Evolutionary conservation across 2,888 invertebrate species (phyloP), one percentile per base, ranked within the genome.

Genomic region (Nomada ruficornis): DNA sequence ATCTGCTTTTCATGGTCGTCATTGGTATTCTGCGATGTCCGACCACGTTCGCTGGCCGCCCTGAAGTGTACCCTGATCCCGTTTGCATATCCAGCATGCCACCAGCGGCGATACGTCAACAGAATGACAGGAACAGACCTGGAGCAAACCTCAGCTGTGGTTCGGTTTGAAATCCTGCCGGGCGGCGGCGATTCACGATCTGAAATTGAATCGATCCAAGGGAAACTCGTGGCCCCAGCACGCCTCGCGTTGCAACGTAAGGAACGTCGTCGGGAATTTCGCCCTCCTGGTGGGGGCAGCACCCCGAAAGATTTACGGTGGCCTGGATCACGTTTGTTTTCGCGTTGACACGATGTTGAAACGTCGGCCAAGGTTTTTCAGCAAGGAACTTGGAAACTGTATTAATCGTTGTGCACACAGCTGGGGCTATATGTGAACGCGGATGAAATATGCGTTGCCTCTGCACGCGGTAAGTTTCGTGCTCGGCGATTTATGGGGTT

Each of bases 71-170:
- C 63, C 52, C 63, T 29, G 82, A 78, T 84, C 77, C 70, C 57
- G 84, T 89, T 90, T 86, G 88, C 85, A 85, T 89, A 84, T 68
- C 54, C 75, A 72, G 83, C 81, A 60, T 86, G 78, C 82, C 62
- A 65, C 80, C 80, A 52, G 15, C 68, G 70, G 57, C 81, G 82
- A 83, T 86, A 75, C 85, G 88, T 88, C 89, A 84, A 86, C 88
- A 82, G 83, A 70, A 82, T 77, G 80, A 68, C 74, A 68, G 69
- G 65, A 75, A 55, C 69, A 54, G 64, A 57, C 36, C n/a, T 57
- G 52, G 10, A 59, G 70, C 57, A 72, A 85, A 81, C 72, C 84
- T 73, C 69, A 29, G 54, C 75, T 72, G 84, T 55, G 84, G 84
- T 79, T 69, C 63, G 26, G 68, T 77, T 74, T 54, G 68, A 84